Conservation (phyloP, 2,888 invertebrate genomes). For the Leucozona laternaria region DNA sequence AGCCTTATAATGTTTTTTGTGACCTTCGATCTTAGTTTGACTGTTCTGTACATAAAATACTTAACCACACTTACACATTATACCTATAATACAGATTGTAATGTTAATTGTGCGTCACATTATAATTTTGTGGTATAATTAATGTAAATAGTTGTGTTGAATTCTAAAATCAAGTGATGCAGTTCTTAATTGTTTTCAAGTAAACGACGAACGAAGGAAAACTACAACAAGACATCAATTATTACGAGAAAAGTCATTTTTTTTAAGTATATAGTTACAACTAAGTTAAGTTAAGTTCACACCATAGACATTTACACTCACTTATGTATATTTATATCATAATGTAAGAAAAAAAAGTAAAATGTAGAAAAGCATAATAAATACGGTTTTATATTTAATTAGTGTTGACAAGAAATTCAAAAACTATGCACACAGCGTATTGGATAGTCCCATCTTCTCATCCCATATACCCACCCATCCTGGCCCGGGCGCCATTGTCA, state of each 20-base stretch:
- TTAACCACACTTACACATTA: neutral
- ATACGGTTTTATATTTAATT: constrained; percentile 33
- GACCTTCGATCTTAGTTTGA: too few relatives aligned
- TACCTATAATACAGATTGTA: neutral
- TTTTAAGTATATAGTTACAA: constrained; percentile 8
- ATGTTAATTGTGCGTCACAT: neutral
- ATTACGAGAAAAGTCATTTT: constrained; percentile 1
- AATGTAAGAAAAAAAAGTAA: neutral
- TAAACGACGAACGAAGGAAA: neutral
- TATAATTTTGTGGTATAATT: neutral
- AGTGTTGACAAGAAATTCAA: constrained; percentile 47
- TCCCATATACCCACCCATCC: neutral
- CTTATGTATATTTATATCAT: neutral
- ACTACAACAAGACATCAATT: neutral
- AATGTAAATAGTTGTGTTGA: neutral
- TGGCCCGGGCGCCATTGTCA: constrained; percentile 8
- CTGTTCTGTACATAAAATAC: neutral
- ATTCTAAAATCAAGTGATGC: neutral
- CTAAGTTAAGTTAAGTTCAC: too few relatives aligned
- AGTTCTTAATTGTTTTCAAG: neutral
- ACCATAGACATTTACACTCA: neutral
- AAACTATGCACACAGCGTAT: constrained; percentile 15
- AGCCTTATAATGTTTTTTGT: too few relatives aligned
- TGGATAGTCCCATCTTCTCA: neutral
- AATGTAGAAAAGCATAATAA: constrained; percentile 12